Base-by-base conservation (phyloP, 2,797 vertebrate species). In the Lepilemur ruficaudatus region DNA sequence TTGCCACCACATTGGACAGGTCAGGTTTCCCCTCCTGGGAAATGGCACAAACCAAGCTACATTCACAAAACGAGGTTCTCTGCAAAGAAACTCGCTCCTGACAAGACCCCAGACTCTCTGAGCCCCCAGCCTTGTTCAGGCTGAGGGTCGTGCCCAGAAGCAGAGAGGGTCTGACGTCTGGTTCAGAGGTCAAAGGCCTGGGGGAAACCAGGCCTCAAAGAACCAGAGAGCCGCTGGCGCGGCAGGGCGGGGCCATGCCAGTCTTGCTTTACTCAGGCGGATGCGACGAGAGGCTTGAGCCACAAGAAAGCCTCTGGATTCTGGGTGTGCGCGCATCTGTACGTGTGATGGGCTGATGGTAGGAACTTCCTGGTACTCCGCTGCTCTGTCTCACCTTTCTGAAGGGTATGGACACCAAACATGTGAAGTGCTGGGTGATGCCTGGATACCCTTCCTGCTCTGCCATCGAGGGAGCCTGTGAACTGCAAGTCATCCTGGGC, bases 341-440 rank as follows among this genome's bases (percentile, higher is more conserved):
- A 2, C 1, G 10, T 63, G n/a, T 28, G 43, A 17, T 38, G 22
- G 13, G 7, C 73, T 8, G 22, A 25, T 0, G 1, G n/a, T 8
- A 46, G n/a, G 81, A 75, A 41, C 69, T 79, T 72, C 11, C 59
- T 52, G 70, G 84, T 35, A 22, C 67, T 17, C 0, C 14, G 12
- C 7, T 7, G 43, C 59, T 76, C 76, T 23, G 38, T 50, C 35
- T 85, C 38, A 18, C 43, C 59, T 10, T 43, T 82, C 93, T 78
- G 41, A 73, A 92, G 79, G 61, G 61, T 1, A 25, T 0, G 5
- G 52, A 22, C 3, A 38, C 2, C 38, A 46, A 38, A 20, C 0
- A 46, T 63, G 48, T 7, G 12, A 28, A 72, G 63, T 2, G 13
- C 20, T 1, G 7, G 72, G 22, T 22, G 15, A 52, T 5, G 5